Evolutionary conservation across 2,113 vertebrate genomes (phyloP).

Genomic region (Vulpes vulpes): DNA sequence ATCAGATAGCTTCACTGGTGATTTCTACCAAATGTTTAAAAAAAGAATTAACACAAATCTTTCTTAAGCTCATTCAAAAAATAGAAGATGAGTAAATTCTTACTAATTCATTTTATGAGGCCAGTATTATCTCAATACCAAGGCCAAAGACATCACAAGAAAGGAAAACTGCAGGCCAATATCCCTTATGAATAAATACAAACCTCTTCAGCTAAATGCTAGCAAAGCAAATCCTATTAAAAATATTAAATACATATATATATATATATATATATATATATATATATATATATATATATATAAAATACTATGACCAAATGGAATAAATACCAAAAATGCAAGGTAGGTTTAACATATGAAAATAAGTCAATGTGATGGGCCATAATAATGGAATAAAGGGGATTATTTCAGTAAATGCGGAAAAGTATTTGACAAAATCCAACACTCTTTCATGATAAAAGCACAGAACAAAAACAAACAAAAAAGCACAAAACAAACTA

Average conservation of each 20-base stretch:
- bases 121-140: background rate
- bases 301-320: background rate
- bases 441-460: background rate
- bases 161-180: background rate
- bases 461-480: background rate
- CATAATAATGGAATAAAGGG: background rate
- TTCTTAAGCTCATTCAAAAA: background rate
- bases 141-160: background rate
- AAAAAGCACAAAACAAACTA: background rate
- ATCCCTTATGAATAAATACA: background rate
- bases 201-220: background rate
- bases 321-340: background rate
- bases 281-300: no score
- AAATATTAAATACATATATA: background rate
- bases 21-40: slow-evolving; percentile 4
- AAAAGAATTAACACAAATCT: background rate
- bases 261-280: no score
- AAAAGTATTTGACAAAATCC: background rate
- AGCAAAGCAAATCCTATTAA: background rate
- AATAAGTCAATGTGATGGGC: background rate
- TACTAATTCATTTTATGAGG: background rate
- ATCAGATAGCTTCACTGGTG: background rate
- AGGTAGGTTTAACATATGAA: background rate
- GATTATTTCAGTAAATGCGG: background rate
- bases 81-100: background rate